These are phyloP conservation scores for Frankliniella intonsa DNA, from an alignment of 2,888 invertebrate genomes.

Conservation along the genomic window DNA sequence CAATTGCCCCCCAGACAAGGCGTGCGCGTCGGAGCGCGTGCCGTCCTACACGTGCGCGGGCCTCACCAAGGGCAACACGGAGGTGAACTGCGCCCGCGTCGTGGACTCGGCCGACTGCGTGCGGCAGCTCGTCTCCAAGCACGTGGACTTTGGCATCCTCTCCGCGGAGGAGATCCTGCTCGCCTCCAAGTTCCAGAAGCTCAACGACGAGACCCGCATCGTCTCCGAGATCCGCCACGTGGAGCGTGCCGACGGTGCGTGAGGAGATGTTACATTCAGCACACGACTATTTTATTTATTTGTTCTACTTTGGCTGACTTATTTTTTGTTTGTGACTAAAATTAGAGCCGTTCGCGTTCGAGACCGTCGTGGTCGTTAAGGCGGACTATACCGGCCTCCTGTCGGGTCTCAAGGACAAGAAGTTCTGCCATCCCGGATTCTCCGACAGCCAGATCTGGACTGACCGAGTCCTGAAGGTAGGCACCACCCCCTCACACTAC, in stretches of 20 bases:
- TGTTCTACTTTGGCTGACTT: conserved; percentile 29
- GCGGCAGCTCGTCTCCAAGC: conserved; percentile 50
- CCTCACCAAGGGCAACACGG: conserved; percentile 21
- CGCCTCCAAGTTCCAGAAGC: conserved; percentile 45
- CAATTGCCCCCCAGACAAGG: not conserved
- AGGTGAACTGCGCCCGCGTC: not conserved
- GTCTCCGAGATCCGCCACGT: conserved; percentile 42
- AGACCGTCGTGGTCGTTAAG: conserved; percentile 58
- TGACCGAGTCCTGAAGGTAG: conserved; percentile 54
- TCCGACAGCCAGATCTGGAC: conserved; percentile 54
- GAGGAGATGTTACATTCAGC: not conserved
- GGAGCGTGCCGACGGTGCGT: conserved; percentile 45
- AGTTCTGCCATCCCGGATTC: conserved; percentile 64
- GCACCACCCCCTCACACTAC: not conserved
- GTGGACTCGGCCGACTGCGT: conserved; percentile 52
- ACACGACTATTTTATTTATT: conserved; percentile 28
- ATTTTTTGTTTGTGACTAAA: conserved; percentile 28
- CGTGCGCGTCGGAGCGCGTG: not conserved
- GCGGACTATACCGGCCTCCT: conserved; percentile 49
- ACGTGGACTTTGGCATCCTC: conserved; percentile 57
- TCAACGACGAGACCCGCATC: conserved; percentile 41
- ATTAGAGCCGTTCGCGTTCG: conserved; percentile 53
- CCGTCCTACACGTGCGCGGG: not conserved
- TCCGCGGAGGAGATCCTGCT: conserved; percentile 59
- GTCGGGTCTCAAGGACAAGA: conserved; percentile 50